A percentile compares a stretch with the other conserved stretches of the same genome.
phyloP scores from a whole-genome alignment of 1,140 invertebrate species.

The Choristoneura fumiferana region DNA sequence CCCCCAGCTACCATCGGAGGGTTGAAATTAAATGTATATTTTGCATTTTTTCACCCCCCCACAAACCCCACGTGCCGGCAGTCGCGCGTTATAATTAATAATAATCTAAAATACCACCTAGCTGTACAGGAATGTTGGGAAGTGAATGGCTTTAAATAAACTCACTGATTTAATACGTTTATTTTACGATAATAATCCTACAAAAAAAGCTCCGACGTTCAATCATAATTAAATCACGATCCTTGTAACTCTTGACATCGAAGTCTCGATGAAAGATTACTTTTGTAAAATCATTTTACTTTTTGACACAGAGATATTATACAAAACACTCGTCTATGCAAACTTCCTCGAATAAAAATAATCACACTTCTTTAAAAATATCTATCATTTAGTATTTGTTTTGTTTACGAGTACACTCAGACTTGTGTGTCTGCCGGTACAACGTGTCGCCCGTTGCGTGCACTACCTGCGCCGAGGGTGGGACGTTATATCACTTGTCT shows the following conservation, averaged over 20 bases:
- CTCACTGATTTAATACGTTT: no score
- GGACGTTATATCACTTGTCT: constrained; percentile 59
- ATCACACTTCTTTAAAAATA: no score
- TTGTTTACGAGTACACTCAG: not conserved
- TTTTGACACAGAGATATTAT: no score
- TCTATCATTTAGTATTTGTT: no score
- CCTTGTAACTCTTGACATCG: no score
- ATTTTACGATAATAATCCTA: no score
- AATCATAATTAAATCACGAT: no score
- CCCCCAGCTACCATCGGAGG: constrained; percentile 35
- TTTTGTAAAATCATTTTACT: no score
- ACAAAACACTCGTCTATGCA: no score
- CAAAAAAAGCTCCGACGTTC: no score
- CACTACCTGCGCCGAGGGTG: constrained; percentile 34
- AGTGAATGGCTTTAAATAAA: constrained; percentile 21
- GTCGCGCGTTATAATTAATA: constrained; percentile 43
- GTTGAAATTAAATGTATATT: constrained; percentile 65
- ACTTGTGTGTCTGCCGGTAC: constrained; percentile 36
- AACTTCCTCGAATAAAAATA: no score
- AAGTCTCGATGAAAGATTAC: no score
- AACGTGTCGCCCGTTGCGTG: constrained; percentile 53
- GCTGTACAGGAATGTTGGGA: constrained; percentile 28
- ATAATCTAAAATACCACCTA: constrained; percentile 36
- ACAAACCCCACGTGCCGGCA: constrained; percentile 35
- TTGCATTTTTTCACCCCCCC: constrained; percentile 58